phyloP scores from a whole-genome alignment of 2,113 vertebrate genomes.

The human region DNA sequence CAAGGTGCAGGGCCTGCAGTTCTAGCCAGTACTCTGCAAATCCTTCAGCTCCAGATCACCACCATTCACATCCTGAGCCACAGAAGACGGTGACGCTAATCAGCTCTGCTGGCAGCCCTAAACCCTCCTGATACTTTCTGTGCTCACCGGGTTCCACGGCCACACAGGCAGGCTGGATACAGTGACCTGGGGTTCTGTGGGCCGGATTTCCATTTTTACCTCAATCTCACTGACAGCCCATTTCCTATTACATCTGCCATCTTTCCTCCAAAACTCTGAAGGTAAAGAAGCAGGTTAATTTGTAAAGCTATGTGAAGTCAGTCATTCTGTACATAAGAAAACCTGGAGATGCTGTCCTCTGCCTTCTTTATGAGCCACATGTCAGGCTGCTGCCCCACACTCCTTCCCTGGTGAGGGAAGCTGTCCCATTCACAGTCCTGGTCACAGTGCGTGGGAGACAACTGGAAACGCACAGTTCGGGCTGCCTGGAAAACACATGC shows the following conservation, averaged over 20 bases:
- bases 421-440: too few relatives aligned
- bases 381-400: not conserved
- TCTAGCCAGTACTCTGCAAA: not conserved
- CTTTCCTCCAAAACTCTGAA: not conserved
- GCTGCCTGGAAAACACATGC: not conserved
- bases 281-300: not conserved
- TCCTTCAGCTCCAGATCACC: not conserved
- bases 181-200: not conserved
- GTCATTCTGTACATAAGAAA: not conserved
- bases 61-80: not conserved
- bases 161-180: not conserved
- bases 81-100: not conserved
- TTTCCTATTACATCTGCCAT: not conserved
- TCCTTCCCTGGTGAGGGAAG: not conserved
- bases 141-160: accelerated
- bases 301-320: not conserved
- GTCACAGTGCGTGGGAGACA: accelerated
- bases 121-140: not conserved
- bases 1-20: not conserved
- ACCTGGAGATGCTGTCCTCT: not conserved
- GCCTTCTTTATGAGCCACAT: not conserved
- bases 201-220: not conserved
- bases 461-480: accelerated
- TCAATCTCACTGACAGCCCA: not conserved
- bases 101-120: not conserved